These are phyloP conservation scores for Amphipyra tragopoginis DNA, from an alignment of 2,888 invertebrate genomes.

Conservation along the genomic window DNA sequence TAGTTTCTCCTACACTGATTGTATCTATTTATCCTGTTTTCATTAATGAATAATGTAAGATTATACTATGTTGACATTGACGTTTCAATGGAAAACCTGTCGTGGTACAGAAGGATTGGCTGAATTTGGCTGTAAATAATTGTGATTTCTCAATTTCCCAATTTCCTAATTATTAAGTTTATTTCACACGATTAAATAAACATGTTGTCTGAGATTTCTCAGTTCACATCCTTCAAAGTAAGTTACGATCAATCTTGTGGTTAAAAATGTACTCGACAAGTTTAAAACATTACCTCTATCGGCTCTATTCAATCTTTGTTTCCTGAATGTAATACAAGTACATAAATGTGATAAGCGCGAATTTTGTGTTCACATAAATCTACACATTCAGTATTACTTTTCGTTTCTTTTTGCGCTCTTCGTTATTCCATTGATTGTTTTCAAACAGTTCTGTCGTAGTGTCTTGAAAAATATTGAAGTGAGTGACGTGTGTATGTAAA, in stretches of 20 bases:
- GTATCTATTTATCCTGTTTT: neutral
- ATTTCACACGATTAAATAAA: neutral
- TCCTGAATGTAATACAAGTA: neutral
- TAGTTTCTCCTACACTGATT: neutral
- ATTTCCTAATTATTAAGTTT: conserved; percentile 1
- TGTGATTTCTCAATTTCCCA: neutral
- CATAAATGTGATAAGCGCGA: too few species aligned
- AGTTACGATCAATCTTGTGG: neutral
- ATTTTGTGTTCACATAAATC: too few species aligned
- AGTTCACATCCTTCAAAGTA: conserved; percentile 1
- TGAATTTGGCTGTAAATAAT: too few species aligned
- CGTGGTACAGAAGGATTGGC: neutral
- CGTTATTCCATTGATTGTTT: neutral
- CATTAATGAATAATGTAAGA: too few species aligned
- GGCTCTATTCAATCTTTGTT: neutral
- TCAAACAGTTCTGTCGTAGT: too few species aligned
- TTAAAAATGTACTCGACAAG: neutral
- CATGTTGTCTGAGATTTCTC: conserved; percentile 1
- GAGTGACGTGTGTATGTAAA: too few species aligned
- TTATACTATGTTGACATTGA: too few species aligned
- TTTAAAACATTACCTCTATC: neutral
- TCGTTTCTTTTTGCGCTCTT: too few species aligned
- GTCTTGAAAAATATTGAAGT: too few species aligned
- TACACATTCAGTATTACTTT: too few species aligned
- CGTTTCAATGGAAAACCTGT: neutral